Conservation (phyloP, 2,113 vertebrate species). For the Trematocara stigmaticum region DNA sequence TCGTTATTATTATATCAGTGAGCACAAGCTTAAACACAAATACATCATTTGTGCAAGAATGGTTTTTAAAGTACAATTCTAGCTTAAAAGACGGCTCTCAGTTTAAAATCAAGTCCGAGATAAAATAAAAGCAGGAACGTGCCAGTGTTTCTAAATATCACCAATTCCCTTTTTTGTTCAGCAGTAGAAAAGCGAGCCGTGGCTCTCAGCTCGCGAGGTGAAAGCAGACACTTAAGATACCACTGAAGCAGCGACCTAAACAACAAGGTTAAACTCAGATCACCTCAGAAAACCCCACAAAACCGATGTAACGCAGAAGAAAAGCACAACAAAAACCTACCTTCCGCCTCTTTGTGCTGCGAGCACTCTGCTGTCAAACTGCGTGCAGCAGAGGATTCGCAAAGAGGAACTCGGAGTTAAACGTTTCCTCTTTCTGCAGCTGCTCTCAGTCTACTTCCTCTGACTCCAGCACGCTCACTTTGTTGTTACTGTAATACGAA, state of each 20-base stretch:
- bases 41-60: fast-evolving
- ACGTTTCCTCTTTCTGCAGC: slow-evolving; percentile 30
- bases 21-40: not conserved
- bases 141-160: not conserved
- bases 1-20: not conserved
- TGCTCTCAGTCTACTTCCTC: not conserved
- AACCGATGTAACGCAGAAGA: not conserved
- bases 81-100: fast-evolving
- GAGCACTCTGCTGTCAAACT: not conserved
- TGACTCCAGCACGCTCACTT: not conserved
- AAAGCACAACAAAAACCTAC: not conserved
- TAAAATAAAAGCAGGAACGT: not conserved
- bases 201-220: not conserved
- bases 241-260: not conserved
- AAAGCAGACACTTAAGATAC: not conserved
- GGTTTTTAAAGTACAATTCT: not conserved
- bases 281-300: not conserved
- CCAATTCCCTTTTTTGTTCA: not conserved
- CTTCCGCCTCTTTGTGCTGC: not conserved
- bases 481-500: not conserved
- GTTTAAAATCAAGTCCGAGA: fast-evolving
- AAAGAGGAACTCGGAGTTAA: slow-evolving; percentile 13
- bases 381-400: not conserved
- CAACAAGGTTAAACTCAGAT: not conserved
- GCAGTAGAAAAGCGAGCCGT: fast-evolving